Base-by-base conservation (phyloP, 2,888 invertebrate species). In the Octodonta nipae region DNA sequence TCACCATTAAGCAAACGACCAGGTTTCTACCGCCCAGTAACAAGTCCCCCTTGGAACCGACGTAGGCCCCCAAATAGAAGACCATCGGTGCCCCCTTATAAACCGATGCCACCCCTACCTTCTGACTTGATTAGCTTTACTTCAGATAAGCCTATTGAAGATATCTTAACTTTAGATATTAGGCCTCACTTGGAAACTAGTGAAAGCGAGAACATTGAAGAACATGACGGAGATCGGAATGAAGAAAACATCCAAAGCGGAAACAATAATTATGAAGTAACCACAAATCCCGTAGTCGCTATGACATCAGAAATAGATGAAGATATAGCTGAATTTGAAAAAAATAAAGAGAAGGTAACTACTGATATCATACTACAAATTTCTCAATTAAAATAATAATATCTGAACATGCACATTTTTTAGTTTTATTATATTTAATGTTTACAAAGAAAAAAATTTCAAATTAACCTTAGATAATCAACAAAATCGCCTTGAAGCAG, bases 71-170 rank as follows among this genome's bases (percentile, higher is more conserved):
- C 72, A 15, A 44, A 44, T 14, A 45, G 55, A 13, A 64, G 74
- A 35, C 77, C 75, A 1, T 66, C 66, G 16, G 72, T 74, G 35
- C 75, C 76, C 4, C 67, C 72, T 36, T 77, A 76, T 41, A 75
- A 75, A 50, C 77, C 77, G 0, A 57, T 70, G 32, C 65, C 71
- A 2, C 62, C 66, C n/a, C 60, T 68, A 3, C 57, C 67, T 34
- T 61, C 64, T 3, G 51, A 54, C 27, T 38, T 40, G 36, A 47
- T 60, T 7, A 61, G 57, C 38, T 43, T 58, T 10, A 60, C 61
- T 1, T 54, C 58, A 7, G 59, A 60, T 29, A 56, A 50, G 41
- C 59, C 59, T 2, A 38, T 35, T 15, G 56, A 58, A 33, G 62
- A 62, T 45, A 53, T 61, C 32, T 45, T 61, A 33, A 60, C 55